Conservation (phyloP, 2,888 invertebrate genomes). For the Geotrupes spiniger region DNA sequence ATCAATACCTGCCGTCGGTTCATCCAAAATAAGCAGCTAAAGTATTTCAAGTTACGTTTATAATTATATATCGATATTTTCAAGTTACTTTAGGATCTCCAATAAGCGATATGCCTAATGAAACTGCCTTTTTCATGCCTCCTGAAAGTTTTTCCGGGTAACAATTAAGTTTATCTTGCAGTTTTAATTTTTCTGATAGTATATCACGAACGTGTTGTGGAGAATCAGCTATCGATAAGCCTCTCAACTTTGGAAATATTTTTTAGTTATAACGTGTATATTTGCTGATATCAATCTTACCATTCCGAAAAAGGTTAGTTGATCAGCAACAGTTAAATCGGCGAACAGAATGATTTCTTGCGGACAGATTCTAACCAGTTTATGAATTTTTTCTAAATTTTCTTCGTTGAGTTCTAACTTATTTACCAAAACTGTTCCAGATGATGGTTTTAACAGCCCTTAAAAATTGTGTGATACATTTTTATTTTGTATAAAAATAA, state of each 20-base stretch:
- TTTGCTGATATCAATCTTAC: slow-evolving; percentile 55
- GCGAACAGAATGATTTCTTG: slow-evolving; percentile 85
- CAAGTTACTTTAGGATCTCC: slow-evolving; percentile 63
- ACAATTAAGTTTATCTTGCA: slow-evolving; percentile 61
- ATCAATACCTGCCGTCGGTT: slow-evolving; percentile 91
- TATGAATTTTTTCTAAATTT: slow-evolving; percentile 65
- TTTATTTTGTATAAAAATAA: no score
- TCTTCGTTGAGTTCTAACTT: slow-evolving; percentile 68
- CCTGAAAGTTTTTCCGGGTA: slow-evolving; percentile 72
- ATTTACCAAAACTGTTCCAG: slow-evolving; percentile 65
- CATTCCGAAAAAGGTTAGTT: slow-evolving; percentile 79
- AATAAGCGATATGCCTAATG: slow-evolving; percentile 80
- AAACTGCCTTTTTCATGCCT: slow-evolving; percentile 90
- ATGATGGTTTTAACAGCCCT: slow-evolving; percentile 62
- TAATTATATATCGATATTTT: not conserved
- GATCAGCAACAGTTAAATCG: slow-evolving; percentile 80
- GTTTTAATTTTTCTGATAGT: slow-evolving; percentile 54
- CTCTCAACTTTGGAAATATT: slow-evolving; percentile 59
- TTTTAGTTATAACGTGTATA: no score
- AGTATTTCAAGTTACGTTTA: not conserved
- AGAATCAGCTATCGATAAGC: slow-evolving; percentile 50
- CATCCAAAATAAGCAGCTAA: slow-evolving; percentile 65
- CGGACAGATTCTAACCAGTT: slow-evolving; percentile 83
- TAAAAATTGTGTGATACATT: no score
- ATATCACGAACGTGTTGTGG: slow-evolving; percentile 55